Base-by-base conservation (phyloP, 2,888 invertebrate genomes). In the Amblyjoppa proteus region DNA sequence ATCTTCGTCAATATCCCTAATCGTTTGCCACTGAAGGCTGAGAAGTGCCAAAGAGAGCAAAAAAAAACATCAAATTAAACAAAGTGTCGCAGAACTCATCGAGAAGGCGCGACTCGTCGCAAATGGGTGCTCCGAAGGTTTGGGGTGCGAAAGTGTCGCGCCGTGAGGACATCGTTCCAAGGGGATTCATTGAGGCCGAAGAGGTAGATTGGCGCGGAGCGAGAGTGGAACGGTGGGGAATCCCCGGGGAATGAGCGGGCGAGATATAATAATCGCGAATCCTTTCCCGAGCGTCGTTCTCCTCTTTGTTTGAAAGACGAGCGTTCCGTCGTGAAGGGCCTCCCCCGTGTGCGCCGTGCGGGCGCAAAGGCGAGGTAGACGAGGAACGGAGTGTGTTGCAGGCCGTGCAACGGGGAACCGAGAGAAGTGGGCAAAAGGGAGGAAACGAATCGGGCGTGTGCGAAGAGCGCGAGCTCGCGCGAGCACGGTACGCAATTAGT, bases 401-500 rank as follows among this genome's bases (percentile, higher is more conserved):
- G 20, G 20, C 69, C 34, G 31, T 73, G 31, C 34, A 56, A 25
- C 34, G 56, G 31, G 38, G 16, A 56, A 51, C n/a, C 84, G 83
- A 73, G 79, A 69, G 73, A 84, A 82, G 73, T 81, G 80, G 61
- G 71, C 77, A 85, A 79, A 76, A 71, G 81, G 70, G 84, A 81
- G 84, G 68, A 85, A 81, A 85, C 77, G 81, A 87, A 87, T 83
- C 82, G 77, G 78, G 81, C 81, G 84, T 83, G 85, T 81, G 81
- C 78, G 77, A 58, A 13, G 66, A 53, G 76, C 58, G 58, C 58
- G 53, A 85, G 83, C 77, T 81, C 84, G 84, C 82, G 81, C 82
- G 84, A 85, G 76, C 79, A 80, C 81, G 86, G 85, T 78, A 87
- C 81, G 74, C 87, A 90, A 89, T 91, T 91, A 91, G 88, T 83